These are phyloP conservation scores for Alethe diademata DNA, from an alignment of 2,113 vertebrate genomes.

Conservation along the genomic window DNA sequence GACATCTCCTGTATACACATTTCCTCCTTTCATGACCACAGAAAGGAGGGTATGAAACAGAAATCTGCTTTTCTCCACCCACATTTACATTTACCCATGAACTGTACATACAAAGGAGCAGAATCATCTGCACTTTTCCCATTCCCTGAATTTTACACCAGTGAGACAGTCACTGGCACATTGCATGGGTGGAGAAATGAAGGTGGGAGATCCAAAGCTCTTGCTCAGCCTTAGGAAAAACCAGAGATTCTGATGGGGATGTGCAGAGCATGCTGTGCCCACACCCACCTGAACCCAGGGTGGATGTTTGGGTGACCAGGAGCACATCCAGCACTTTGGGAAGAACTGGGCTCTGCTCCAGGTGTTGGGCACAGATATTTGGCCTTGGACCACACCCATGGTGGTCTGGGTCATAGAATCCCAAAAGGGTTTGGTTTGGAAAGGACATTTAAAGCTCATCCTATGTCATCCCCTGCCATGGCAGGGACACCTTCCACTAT, in stretches of 20 bases:
- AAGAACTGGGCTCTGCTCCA: background rate
- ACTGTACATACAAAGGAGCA: background rate
- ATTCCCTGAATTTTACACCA: background rate
- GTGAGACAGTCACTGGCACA: fast-evolving
- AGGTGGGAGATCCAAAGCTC: background rate
- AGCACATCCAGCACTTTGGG: background rate
- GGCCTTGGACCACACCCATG: background rate
- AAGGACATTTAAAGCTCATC: background rate
- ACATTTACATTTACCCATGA: background rate
- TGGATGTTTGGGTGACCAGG: background rate
- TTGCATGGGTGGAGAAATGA: background rate
- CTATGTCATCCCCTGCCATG: background rate
- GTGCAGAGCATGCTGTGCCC: background rate
- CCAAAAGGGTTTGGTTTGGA: background rate
- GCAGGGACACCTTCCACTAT: background rate
- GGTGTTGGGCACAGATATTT: background rate
- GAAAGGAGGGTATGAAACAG: background rate
- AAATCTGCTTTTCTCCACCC: background rate
- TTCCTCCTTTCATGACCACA: background rate
- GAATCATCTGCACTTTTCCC: background rate
- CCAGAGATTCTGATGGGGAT: background rate
- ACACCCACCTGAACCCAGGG: background rate
- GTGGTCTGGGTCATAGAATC: background rate
- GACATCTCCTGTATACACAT: too few relatives aligned
- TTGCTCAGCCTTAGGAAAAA: background rate